Percentiles rank a stretch among this genome's conserved stretches.
These are phyloP conservation scores for Schizotus pectinicornis DNA, from an alignment of 2,888 invertebrate species.

Conservation along the genomic window DNA sequence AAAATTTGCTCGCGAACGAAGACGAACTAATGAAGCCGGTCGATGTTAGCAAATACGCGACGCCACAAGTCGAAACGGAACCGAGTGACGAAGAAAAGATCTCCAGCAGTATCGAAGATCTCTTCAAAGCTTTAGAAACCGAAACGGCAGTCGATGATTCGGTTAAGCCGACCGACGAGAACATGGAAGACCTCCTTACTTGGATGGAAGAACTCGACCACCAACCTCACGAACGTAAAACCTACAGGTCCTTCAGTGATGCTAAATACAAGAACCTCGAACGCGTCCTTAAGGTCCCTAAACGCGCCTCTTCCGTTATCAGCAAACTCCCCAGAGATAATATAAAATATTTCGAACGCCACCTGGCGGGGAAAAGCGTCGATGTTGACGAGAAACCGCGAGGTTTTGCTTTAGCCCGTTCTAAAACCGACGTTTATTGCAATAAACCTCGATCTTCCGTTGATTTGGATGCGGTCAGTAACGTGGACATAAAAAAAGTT, in stretches of 20 bases:
- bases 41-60: constrained; percentile 43
- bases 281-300: constrained; percentile 49
- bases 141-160: constrained; percentile 45
- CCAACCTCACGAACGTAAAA: constrained; percentile 48
- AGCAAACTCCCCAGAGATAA: constrained; percentile 55
- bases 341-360: constrained; percentile 54
- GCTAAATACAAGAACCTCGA: constrained; percentile 57
- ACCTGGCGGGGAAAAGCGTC: constrained; percentile 50
- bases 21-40: constrained; percentile 56
- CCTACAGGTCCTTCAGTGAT: constrained; percentile 51
- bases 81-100: constrained; percentile 36
- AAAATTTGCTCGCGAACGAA: constrained; percentile 54
- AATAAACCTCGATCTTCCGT: constrained; percentile 50
- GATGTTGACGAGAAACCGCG: constrained; percentile 32
- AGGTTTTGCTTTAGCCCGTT: constrained; percentile 47
- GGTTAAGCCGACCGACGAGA: constrained; percentile 46
- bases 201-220: constrained; percentile 58
- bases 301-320: constrained; percentile 48
- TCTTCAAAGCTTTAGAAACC: constrained; percentile 55
- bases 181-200: constrained; percentile 55
- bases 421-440: constrained; percentile 54
- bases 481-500: constrained; percentile 56
- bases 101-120: constrained; percentile 57
- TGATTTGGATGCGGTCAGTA: constrained; percentile 54
- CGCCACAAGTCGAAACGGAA: constrained; percentile 23